Evolutionary conservation across 1,140 invertebrate species (phyloP).

Genomic region (Heterodera carotae): DNA sequence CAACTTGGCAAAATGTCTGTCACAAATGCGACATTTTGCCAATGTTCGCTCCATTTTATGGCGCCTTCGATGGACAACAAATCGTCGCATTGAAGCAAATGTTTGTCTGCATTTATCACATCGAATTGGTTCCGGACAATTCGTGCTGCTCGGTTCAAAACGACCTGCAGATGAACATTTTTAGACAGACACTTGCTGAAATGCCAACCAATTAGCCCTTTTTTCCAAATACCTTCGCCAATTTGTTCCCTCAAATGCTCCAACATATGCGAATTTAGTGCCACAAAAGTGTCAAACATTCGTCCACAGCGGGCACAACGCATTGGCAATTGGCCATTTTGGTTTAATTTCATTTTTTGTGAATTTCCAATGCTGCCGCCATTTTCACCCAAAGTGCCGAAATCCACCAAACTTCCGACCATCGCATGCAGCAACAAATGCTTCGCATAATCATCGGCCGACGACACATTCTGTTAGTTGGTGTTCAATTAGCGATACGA

Average conservation of each 20-base stretch:
- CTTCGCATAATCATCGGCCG: neutral
- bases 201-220: too few species aligned
- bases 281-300: slow-evolving; percentile 38
- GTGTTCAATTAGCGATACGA: too few species aligned
- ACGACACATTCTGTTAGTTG: neutral
- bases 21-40: slow-evolving; percentile 24
- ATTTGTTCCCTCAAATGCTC: slow-evolving; percentile 40
- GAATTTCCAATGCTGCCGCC: too few species aligned
- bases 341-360: neutral
- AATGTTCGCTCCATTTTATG: slow-evolving; percentile 4
- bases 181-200: too few species aligned
- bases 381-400: neutral
- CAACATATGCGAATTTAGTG: slow-evolving; percentile 32
- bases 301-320: slow-evolving; percentile 40
- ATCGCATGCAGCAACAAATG: slow-evolving; percentile 23
- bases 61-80: neutral
- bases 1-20: slow-evolving; percentile 10
- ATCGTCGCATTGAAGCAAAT: neutral
- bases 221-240: too few species aligned
- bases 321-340: neutral
- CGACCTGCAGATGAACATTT: neutral
- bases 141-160: neutral
- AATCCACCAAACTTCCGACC: neutral
- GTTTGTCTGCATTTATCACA: neutral
- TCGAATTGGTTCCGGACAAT: neutral